These are phyloP conservation scores for Osmoderma eremita DNA, from an alignment of 2,888 invertebrate species.

Conservation along the genomic window DNA sequence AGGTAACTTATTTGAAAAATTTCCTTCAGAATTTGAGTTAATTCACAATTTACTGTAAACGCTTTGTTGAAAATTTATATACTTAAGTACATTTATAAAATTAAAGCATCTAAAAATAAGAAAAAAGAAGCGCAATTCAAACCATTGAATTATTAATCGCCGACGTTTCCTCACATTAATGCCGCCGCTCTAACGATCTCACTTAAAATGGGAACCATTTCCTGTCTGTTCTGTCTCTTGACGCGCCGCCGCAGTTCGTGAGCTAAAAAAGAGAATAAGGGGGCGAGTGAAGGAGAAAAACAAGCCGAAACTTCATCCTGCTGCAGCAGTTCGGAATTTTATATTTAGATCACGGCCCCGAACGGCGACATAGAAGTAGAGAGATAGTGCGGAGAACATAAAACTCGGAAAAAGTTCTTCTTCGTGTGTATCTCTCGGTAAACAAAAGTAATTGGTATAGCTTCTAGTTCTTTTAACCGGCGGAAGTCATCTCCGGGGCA, in stretches of 20 bases:
- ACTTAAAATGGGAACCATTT: conserved; percentile 33
- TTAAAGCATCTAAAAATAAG: too few species aligned
- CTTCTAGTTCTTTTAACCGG: conserved; percentile 32
- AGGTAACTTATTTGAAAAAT: too few species aligned
- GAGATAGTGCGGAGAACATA: conserved; percentile 32
- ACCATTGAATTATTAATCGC: conserved; percentile 28
- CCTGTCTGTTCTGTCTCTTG: conserved; percentile 17
- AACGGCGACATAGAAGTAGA: conserved; percentile 9
- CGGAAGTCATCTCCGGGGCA: conserved; percentile 37
- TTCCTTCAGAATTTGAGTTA: too few species aligned
- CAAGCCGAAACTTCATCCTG: conserved; percentile 20
- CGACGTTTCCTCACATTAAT: conserved; percentile 14
- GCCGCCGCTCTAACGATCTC: conserved; percentile 23
- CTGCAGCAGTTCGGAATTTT: conserved; percentile 31
- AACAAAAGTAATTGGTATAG: conserved; percentile 37
- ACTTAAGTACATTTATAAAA: too few species aligned
- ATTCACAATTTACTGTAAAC: too few species aligned
- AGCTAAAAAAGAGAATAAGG: conserved; percentile 28
- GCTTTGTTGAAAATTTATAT: too few species aligned
- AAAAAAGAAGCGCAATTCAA: not conserved
- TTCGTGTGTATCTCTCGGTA: conserved; percentile 31
- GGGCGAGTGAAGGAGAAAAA: conserved; percentile 3
- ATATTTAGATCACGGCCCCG: conserved; percentile 35
- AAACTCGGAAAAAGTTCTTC: conserved; percentile 32
- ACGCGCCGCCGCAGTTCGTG: conserved; percentile 15